Percentiles rank a stretch among this genome's conserved stretches.
Evolutionary conservation across 2,888 invertebrate genomes (phyloP).

Genomic region (Rhagonycha lutea): DNA sequence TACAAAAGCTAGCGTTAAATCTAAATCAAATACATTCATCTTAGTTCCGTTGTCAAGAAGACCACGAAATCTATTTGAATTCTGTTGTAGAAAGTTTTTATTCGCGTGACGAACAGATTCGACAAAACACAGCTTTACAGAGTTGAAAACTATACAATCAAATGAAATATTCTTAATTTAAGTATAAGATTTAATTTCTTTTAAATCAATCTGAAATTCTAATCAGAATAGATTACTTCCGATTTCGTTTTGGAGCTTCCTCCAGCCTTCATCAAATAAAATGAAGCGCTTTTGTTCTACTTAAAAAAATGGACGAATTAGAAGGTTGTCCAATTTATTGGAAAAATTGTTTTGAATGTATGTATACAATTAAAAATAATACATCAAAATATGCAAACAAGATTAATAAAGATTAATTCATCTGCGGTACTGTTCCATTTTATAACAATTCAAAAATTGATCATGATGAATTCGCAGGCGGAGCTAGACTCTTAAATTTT

Average conservation of each 20-base stretch:
- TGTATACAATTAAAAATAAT: too few species aligned
- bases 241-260: not conserved
- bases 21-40: slow-evolving; percentile 32
- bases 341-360: too few species aligned
- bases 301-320: not conserved
- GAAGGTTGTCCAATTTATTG: too few species aligned
- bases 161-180: slow-evolving; percentile 35
- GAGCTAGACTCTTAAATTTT: too few species aligned
- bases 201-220: not conserved
- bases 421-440: too few species aligned
- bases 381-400: too few species aligned
- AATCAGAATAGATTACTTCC: not conserved
- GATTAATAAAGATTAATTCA: too few species aligned
- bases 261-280: too few species aligned
- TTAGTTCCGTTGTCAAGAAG: slow-evolving; percentile 33
- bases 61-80: slow-evolving; percentile 34
- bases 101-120: slow-evolving; percentile 1
- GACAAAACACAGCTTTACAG: slow-evolving; percentile 20
- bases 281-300: not conserved
- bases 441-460: too few species aligned
- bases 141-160: slow-evolving; percentile 33
- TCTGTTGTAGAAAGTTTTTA: slow-evolving; percentile 33
- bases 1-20: slow-evolving; percentile 29
- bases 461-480: too few species aligned
- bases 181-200: slow-evolving; percentile 23